A percentile compares a stretch with the other conserved stretches of the same genome.
Evolutionary conservation across 1,140 invertebrate genomes (phyloP).

Genomic region (Anastatus disparis): DNA sequence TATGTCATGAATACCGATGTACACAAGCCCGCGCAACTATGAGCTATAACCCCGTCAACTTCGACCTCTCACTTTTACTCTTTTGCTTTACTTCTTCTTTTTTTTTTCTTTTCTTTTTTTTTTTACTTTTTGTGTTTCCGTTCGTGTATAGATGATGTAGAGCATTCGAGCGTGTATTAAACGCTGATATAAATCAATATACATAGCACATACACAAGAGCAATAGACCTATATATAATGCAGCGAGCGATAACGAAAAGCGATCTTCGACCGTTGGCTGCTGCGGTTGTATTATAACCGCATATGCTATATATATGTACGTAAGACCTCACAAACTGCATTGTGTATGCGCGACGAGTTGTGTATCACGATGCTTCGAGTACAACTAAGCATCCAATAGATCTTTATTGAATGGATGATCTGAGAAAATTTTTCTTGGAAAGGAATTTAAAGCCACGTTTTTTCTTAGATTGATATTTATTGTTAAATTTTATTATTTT

Average conservation of each 20-base stretch:
- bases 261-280: slow-evolving; percentile 4
- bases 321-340: too few relatives aligned
- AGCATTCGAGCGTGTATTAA: slow-evolving; percentile 20
- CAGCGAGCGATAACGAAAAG: slow-evolving; percentile 24
- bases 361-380: background rate
- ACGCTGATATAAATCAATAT: too few relatives aligned
- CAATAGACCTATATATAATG: slow-evolving; percentile 32
- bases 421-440: background rate
- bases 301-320: too few relatives aligned
- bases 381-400: background rate
- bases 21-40: background rate
- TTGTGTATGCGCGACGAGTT: background rate
- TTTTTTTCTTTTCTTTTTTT: too few relatives aligned
- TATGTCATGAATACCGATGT: slow-evolving; percentile 27
- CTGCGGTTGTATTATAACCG: too few relatives aligned
- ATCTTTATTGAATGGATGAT: background rate
- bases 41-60: slow-evolving; percentile 38
- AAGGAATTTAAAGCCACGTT: too few relatives aligned
- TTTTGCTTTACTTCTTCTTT: too few relatives aligned
- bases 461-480: too few relatives aligned
- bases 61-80: too few relatives aligned
- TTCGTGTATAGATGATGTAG: background rate
- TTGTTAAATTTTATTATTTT: too few relatives aligned
- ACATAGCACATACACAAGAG: background rate
- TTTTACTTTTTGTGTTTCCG: too few relatives aligned